A percentile compares a stretch with the other conserved stretches of the same genome.
phyloP scores from a whole-genome alignment of 2,113 vertebrate species.

The Coturnix japonica region DNA sequence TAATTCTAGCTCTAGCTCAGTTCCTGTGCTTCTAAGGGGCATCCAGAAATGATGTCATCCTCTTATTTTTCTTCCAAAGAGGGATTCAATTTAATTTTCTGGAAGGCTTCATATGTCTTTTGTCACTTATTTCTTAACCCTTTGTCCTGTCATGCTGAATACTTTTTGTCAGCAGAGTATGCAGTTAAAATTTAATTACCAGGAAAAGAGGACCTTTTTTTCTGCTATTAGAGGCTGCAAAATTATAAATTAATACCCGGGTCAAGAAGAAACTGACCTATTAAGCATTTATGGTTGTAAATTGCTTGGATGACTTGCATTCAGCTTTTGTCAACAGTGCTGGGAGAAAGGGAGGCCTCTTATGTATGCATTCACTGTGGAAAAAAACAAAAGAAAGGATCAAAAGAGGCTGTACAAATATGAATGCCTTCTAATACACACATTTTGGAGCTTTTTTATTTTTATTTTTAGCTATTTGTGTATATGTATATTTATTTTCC shows the following conservation, averaged over 20 bases:
- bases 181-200: not conserved
- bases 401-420: not conserved
- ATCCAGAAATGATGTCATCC: not conserved
- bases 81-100: not conserved
- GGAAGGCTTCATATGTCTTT: not conserved
- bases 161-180: not conserved
- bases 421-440: not conserved
- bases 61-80: not conserved
- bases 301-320: not conserved
- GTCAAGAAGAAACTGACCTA: not conserved
- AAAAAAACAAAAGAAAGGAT: not conserved
- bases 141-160: not conserved
- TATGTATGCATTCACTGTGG: not conserved
- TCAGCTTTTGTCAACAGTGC: not conserved
- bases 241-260: not conserved
- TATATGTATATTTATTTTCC: not conserved
- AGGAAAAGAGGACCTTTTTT: not conserved
- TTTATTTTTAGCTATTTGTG: too few relatives aligned
- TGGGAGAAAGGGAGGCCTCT: not conserved
- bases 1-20: not conserved
- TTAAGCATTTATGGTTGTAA: constrained; percentile 2
- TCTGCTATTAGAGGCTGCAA: not conserved
- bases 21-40: not conserved
- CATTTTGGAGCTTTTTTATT: not conserved
- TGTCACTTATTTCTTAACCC: not conserved